Evolutionary conservation across 1,140 invertebrate species (phyloP), one percentile per base, ranked within the genome.

Genomic region (Bombus vancouverensis): DNA sequence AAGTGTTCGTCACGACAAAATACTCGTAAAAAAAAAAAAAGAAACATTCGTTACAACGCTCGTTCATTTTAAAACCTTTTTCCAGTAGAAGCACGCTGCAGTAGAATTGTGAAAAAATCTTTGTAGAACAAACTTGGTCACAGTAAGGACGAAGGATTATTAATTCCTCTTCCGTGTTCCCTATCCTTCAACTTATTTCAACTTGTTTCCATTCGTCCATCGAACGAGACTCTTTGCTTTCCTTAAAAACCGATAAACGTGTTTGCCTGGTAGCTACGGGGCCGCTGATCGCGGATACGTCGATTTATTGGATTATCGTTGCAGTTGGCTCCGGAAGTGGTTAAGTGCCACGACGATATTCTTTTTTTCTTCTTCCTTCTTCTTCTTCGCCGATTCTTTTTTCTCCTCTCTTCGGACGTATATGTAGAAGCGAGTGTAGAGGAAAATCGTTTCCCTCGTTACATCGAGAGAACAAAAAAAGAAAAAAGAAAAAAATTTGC

Each of bases 201-300:
- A 42, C 25, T 25, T 78, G 75, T 79, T 47, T 37, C 25, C 34
- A 34, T 15, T 66, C n/a, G 37, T 15, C 25, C 25, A 4, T n/a
- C 28, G 71, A 32, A 47, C 13, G 42, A 37, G 42, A 37, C 78
- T 53, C 65, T 39, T 70, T 37, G 76, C 66, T 68, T 37, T 70
- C 73, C 74, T 86, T 81, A 76, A 89, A 89, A 89, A 86, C 88
- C 84, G 88, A 87, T 89, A 89, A 89, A 89, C 88, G 85, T 86
- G 80, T 89, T 89, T 87, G 76, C 84, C 73, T 65, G 71, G 84
- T 66, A 88, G 65, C 66, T 42, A 65, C n/a, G 65, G 65, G 44
- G 12, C 66, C 82, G 59, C 59, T 57, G 88, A 89, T 88, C 85
- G 62, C 65, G 75, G 81, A 86, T 86, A 85, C 80, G 47, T 87